A percentile compares a stretch with the other conserved stretches of the same genome.
phyloP scores from a whole-genome alignment of 2,797 vertebrate species.

The Myoxocephalus aenaeus region DNA sequence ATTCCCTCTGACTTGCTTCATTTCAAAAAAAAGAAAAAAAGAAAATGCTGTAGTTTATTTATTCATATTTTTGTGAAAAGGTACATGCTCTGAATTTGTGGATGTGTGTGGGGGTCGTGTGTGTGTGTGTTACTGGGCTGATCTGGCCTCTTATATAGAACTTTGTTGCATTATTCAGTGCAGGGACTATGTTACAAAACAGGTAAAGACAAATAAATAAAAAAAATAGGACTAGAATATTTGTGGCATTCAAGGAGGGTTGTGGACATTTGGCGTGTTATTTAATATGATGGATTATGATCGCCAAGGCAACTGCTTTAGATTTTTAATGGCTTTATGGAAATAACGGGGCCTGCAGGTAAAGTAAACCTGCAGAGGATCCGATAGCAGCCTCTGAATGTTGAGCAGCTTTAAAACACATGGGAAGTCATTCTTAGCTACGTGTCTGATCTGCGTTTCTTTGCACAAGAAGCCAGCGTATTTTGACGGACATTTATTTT shows the following conservation, averaged over 20 bases:
- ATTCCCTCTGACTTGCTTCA: neutral
- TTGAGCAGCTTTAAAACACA: neutral
- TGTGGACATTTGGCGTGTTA: conserved; percentile 13
- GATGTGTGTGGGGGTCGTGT: neutral
- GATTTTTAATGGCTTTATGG: conserved; percentile 33
- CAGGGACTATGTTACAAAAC: neutral
- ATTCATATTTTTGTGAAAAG: neutral
- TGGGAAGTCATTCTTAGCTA: neutral
- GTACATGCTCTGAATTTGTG: neutral
- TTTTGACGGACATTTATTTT: neutral
- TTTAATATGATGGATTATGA: conserved; percentile 45
- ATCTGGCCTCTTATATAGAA: neutral
- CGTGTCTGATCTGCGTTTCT: neutral
- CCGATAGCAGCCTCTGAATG: conserved; percentile 1
- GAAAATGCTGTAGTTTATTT: neutral
- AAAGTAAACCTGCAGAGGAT: conserved; percentile 2
- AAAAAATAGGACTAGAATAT: conserved; percentile 1
- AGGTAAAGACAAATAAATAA: neutral
- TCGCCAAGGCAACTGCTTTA: conserved; percentile 1
- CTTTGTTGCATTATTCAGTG: neutral
- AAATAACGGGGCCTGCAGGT: neutral
- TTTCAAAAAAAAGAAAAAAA: neutral
- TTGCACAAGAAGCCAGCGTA: neutral
- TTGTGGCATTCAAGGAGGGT: conserved; percentile 13
- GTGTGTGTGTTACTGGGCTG: neutral